Evolutionary conservation across 2,888 invertebrate species (phyloP).

Genomic region (Neocrepidodera transversa): DNA sequence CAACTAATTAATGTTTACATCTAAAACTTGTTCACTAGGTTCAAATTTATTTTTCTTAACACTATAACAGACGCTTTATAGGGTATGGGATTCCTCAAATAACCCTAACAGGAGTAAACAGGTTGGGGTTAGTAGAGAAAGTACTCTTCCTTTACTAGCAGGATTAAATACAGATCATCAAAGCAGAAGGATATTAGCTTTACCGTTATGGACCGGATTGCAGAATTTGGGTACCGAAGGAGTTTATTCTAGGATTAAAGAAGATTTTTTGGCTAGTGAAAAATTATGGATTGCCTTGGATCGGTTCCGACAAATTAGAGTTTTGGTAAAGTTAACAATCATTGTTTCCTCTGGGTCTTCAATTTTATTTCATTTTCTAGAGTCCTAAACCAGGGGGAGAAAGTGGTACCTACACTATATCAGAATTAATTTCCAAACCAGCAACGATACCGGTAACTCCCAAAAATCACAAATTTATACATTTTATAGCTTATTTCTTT

Average conservation of each 20-base stretch:
- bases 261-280: constrained; percentile 78
- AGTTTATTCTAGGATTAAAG: constrained; percentile 73
- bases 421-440: constrained; percentile 69
- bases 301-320: constrained; percentile 71
- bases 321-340: constrained; percentile 77
- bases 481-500: constrained; percentile 41
- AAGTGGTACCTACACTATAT: constrained; percentile 67
- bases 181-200: constrained; percentile 72
- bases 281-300: constrained; percentile 67
- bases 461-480: constrained; percentile 2
- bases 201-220: constrained; percentile 85
- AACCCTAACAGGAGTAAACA: constrained; percentile 51
- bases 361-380: constrained; percentile 62
- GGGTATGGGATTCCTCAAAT: constrained; percentile 58
- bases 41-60: constrained; percentile 51
- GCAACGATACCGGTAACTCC: constrained; percentile 67
- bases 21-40: too few species aligned
- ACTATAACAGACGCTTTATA: constrained; percentile 55
- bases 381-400: constrained; percentile 83
- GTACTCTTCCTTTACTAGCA: constrained; percentile 67
- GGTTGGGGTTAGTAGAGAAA: constrained; percentile 62
- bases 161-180: constrained; percentile 64
- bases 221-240: constrained; percentile 76
- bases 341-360: too few species aligned
- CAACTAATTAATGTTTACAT: too few species aligned